Percentiles rank a stretch among this genome's conserved stretches.
Evolutionary conservation across 2,113 vertebrate genomes (phyloP).

Genomic region (Scortum barcoo): DNA sequence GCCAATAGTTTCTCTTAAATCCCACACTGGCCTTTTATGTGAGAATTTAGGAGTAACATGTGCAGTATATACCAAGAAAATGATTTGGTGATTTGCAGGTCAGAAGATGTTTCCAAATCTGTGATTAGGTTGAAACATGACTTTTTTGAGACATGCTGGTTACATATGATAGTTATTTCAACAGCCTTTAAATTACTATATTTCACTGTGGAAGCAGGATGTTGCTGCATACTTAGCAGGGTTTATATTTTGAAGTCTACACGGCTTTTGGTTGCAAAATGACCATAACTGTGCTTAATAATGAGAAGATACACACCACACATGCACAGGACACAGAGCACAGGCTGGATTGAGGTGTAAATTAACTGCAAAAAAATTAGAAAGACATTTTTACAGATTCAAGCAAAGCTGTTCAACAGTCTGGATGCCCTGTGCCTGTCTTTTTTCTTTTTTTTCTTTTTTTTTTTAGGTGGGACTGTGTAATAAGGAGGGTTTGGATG

Average conservation of each 20-base stretch:
- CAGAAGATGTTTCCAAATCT: background rate
- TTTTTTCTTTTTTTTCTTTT: too few species aligned
- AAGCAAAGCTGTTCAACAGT: background rate
- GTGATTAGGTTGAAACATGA: background rate
- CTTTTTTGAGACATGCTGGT: background rate
- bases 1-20: too few species aligned
- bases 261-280: background rate
- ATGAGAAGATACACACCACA: background rate
- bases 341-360: background rate
- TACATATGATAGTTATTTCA: background rate
- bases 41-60: background rate
- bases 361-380: background rate
- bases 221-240: background rate
- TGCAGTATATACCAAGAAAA: background rate
- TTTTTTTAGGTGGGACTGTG: background rate
- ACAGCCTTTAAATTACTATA: background rate
- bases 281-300: background rate
- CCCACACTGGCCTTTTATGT: too few species aligned
- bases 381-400: background rate
- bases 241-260: background rate
- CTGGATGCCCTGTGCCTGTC: background rate
- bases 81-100: background rate
- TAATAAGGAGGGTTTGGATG: conserved; percentile 11
- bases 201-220: background rate
- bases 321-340: background rate